Evolutionary conservation across 2,797 vertebrate species (phyloP), one percentile per base, ranked within the genome.

Genomic region (Lepidocolaptes lacrymiger): DNA sequence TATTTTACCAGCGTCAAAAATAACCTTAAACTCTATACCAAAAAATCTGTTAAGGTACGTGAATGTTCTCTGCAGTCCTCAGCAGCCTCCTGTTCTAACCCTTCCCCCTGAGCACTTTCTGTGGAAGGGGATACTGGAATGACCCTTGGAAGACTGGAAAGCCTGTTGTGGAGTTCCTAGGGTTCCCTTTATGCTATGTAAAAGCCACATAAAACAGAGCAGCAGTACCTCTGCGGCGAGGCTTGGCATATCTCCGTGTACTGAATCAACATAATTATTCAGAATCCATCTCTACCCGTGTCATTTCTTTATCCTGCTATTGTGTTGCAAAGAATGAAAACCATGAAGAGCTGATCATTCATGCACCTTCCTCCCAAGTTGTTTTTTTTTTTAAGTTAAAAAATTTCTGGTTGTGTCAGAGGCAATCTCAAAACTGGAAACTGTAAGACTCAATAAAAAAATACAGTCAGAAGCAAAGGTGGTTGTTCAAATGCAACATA

Each of bases 131-230:
- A 88, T 56, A 52, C 26, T 36, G 51, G 55, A 93, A 84, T 6
- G 51, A 46, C 62, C 21, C 55, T 46, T 87, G 59, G 71, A 91
- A 81, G 49, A 73, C 46, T 81, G 34, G 34, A 73, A 85, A 91
- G 59, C 21, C 71, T 90, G 56, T 19, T 82, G 55, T 54, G 80
- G 74, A 82, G 77, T 64, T 95, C 56, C 23, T 19, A 21, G 67
- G 48, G 63, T 51, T 95, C 80, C 62, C 59, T 76, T 74, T 49
- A 6, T 8, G 12, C 56, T 49, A 6, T 2, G 27, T 49, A 79
- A 93, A 94, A 94, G 80, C 92, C 83, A 91, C 92, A 95, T 89
- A 67, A 94, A 93, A 81, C 80, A 92, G 73, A 95, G 93, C 56
- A 95, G 27, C 52, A 54, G 80, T 39, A 93, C 68, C 80, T 91